phyloP scores from a whole-genome alignment of 2,797 vertebrate genomes.

The Chelon auratus region DNA sequence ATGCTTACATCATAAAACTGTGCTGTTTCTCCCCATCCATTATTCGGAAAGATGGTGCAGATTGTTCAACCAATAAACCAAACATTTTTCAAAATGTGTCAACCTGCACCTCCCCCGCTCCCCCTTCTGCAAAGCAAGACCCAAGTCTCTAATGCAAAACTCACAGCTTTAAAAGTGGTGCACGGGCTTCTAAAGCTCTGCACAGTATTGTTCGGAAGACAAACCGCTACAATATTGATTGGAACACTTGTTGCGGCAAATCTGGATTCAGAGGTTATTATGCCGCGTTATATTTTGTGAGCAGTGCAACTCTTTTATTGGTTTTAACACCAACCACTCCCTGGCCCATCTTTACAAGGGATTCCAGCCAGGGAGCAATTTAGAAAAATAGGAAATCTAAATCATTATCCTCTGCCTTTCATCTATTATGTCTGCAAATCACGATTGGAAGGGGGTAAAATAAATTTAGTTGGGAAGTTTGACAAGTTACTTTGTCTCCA shows the following conservation, averaged over 20 bases:
- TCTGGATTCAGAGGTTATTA: slow-evolving; percentile 58
- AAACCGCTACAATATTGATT: slow-evolving; percentile 52
- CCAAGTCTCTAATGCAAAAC: slow-evolving; percentile 27
- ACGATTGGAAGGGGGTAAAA: slow-evolving; percentile 59
- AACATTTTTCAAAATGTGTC: slow-evolving; percentile 55
- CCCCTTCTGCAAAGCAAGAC: slow-evolving; percentile 28
- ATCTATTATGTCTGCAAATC: slow-evolving; percentile 71
- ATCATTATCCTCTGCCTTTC: slow-evolving; percentile 57
- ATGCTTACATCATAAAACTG: slow-evolving; percentile 69
- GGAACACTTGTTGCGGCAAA: slow-evolving; percentile 47
- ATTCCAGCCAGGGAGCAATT: slow-evolving; percentile 61
- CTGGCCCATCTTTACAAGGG: slow-evolving; percentile 31
- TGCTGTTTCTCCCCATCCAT: slow-evolving; percentile 50
- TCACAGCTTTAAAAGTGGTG: slow-evolving; percentile 14
- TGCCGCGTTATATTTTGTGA: slow-evolving; percentile 39
- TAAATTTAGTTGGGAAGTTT: slow-evolving; percentile 67
- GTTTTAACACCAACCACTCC: slow-evolving; percentile 40
- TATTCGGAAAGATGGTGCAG: slow-evolving; percentile 47
- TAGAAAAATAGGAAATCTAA: slow-evolving; percentile 62
- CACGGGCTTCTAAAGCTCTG: slow-evolving; percentile 12
- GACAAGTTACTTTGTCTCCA: slow-evolving; percentile 69
- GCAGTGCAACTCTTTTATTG: slow-evolving; percentile 33
- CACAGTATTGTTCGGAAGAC: slow-evolving; percentile 20
- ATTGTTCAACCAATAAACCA: slow-evolving; percentile 57
- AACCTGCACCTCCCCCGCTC: slow-evolving; percentile 41